Evolutionary conservation across 2,113 vertebrate species (phyloP).

Genomic region (Chionomys nivalis): DNA sequence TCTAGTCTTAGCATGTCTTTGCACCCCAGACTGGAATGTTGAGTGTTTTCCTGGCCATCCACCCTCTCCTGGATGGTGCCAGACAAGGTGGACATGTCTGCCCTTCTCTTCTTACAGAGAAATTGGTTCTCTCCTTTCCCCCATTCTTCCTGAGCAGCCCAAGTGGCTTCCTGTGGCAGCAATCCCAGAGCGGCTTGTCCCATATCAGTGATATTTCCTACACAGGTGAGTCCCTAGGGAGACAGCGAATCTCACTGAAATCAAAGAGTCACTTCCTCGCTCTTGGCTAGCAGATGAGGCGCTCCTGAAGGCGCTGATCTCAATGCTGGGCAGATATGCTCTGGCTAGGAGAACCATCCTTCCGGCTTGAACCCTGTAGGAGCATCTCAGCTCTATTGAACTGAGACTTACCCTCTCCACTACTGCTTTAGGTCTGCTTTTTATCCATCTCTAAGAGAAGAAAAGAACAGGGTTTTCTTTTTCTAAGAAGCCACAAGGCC

Average conservation of each 20-base stretch:
- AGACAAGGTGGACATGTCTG: neutral
- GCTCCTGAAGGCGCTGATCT: neutral
- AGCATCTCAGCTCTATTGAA: neutral
- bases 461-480: neutral
- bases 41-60: neutral
- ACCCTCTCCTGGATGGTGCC: neutral
- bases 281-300: rapidly evolving
- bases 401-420: neutral
- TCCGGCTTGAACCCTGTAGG: neutral
- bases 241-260: neutral
- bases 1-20: neutral
- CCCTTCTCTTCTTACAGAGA: neutral
- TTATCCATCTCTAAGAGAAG: neutral
- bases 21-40: neutral
- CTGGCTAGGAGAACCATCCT: neutral
- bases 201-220: neutral
- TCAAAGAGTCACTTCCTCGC: neutral
- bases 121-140: neutral
- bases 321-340: neutral
- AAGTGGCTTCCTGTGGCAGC: neutral
- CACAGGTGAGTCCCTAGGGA: neutral
- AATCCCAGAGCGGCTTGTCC: neutral
- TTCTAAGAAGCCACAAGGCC: neutral
- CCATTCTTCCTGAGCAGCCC: neutral
- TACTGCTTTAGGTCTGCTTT: neutral